Evolutionary conservation across 2,113 vertebrate species (phyloP).

Genomic region (Ptilorrhoa leucosticta): DNA sequence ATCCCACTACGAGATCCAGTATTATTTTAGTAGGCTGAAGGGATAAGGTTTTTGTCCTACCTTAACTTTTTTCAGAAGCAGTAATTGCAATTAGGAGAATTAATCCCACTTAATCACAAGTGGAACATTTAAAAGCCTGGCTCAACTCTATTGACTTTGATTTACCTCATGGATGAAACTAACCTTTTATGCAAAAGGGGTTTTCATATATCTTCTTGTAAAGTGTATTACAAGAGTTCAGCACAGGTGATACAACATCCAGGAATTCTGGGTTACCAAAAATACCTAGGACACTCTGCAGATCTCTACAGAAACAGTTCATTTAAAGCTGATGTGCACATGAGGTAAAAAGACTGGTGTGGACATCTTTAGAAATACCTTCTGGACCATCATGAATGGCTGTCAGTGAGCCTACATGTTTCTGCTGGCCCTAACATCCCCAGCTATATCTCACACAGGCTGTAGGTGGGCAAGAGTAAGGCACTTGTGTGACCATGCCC

Average conservation of each 20-base stretch:
- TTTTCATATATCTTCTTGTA: not conserved
- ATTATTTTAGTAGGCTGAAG: not conserved
- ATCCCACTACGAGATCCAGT: not conserved
- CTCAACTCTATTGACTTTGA: not conserved
- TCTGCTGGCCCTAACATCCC: not conserved
- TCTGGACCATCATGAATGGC: not conserved
- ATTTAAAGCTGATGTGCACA: not conserved
- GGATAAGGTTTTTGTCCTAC: not conserved
- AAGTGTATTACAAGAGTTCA: not conserved
- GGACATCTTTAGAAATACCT: not conserved
- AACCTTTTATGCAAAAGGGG: not conserved
- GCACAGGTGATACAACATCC: not conserved
- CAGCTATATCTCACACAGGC: not conserved
- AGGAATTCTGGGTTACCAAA: not conserved
- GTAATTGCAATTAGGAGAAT: not conserved
- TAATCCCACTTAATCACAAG: not conserved
- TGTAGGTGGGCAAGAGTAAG: not conserved
- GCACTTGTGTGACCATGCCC: not conserved
- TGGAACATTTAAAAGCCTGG: not conserved
- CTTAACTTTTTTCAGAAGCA: not conserved
- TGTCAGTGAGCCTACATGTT: not conserved
- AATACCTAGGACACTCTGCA: not conserved
- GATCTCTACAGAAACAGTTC: not conserved
- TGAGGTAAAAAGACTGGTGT: not conserved
- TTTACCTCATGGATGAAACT: not conserved